phyloP scores from a whole-genome alignment of 2,113 vertebrate species.

The Pseudopodoces humilis region DNA sequence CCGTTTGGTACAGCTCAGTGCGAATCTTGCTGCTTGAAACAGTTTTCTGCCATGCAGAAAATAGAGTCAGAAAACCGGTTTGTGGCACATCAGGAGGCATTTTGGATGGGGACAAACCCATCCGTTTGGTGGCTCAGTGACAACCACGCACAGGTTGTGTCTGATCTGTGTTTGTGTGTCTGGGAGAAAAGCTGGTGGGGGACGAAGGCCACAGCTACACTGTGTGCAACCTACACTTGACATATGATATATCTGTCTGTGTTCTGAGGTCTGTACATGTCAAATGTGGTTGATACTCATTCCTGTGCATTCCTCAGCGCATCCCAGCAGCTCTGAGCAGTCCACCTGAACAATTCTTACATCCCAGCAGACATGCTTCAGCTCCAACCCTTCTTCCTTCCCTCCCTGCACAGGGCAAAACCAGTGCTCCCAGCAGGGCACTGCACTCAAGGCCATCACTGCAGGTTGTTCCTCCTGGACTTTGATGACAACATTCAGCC shows the following conservation, averaged over 20 bases:
- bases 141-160: accelerated
- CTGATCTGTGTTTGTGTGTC: not conserved
- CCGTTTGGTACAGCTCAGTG: accelerated
- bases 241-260: accelerated
- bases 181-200: not conserved
- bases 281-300: accelerated
- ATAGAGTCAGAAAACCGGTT: not conserved
- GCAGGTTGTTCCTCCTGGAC: not conserved
- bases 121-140: not conserved
- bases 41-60: not conserved
- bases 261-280: accelerated
- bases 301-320: not conserved
- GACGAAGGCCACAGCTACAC: accelerated
- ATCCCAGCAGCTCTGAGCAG: not conserved
- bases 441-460: not conserved
- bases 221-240: accelerated
- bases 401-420: not conserved
- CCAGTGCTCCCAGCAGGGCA: not conserved
- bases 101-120: not conserved
- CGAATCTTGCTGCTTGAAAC: accelerated
- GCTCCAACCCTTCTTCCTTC: not conserved
- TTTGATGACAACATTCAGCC: not conserved
- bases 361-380: not conserved
- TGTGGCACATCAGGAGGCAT: accelerated
- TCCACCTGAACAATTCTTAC: not conserved